Evolutionary conservation across 2,113 vertebrate species (phyloP).

Genomic region (Hippoglossus stenolepis): DNA sequence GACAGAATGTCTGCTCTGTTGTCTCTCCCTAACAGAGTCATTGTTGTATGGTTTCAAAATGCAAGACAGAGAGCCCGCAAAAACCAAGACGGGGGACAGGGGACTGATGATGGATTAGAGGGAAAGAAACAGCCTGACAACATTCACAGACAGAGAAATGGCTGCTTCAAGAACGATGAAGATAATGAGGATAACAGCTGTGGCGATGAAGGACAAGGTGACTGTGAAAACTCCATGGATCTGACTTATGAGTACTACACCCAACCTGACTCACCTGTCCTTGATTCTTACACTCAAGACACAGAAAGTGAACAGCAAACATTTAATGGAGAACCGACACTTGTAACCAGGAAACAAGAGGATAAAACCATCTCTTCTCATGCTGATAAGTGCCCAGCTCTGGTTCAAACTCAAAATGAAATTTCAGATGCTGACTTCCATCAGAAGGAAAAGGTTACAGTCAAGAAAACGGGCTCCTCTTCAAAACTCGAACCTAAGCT

Average conservation of each 20-base stretch:
- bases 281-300: constrained; percentile 86
- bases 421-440: constrained; percentile 36
- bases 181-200: constrained; percentile 88
- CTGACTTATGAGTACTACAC: constrained; percentile 88
- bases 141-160: constrained; percentile 90
- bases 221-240: constrained; percentile 94
- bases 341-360: constrained; percentile 51
- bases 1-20: constrained; percentile 93
- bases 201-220: constrained; percentile 84
- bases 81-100: constrained; percentile 88
- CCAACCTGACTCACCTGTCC: constrained; percentile 76
- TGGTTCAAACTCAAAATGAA: constrained; percentile 39
- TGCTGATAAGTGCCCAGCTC: constrained; percentile 30
- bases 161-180: constrained; percentile 91
- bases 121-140: constrained; percentile 84
- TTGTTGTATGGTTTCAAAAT: constrained; percentile 99
- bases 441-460: constrained; percentile 36
- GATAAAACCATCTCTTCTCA: constrained; percentile 34
- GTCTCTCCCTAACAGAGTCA: constrained; percentile 93
- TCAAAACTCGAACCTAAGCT: constrained; percentile 60
- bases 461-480: constrained; percentile 21
- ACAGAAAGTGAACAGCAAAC: constrained; percentile 67
- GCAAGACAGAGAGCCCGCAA: constrained; percentile 97
- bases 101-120: constrained; percentile 91
- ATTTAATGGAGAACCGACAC: constrained; percentile 48